Base-by-base conservation (phyloP, 2,113 vertebrate species). In the Xiphophorus hellerii region DNA sequence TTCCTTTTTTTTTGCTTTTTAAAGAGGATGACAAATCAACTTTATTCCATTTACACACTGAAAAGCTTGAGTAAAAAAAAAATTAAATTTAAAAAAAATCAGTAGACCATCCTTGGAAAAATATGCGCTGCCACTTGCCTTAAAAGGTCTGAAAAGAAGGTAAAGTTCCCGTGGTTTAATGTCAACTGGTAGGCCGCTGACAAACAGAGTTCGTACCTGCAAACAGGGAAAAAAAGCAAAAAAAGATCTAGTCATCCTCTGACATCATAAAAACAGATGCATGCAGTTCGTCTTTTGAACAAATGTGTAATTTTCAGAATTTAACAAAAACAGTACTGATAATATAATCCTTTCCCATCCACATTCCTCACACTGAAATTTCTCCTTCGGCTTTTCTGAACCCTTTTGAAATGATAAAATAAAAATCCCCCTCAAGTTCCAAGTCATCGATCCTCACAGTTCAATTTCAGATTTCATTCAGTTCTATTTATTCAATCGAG, bases 121-220 rank as follows among this genome's bases (percentile, higher is more conserved):
- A 39, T 22, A 28, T 28, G 17, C 15, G 0, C 10, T 12, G 48
- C 0, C 14, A 69, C 94, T 94, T 89, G 97, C 98, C 96, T 99
- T 98, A 87, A 98, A 99, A 0, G 98, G 97, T 93, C 98, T 95
- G 89, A 99, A 99, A 62, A 99, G 96, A 71, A 99, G 94, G 88
- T 99, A 99, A 44, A 99, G 96, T 82, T 99, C 98, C 90, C 98
- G 95, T 69, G 98, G 97, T 84, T 99, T 99, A 93, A 99, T 98
- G 75, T 99, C 98, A 77, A 98, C 96, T 8, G 98, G 98, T 69
- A 99, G 95, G 35, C 98, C 98, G 87, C 98, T 99, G 92, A 99
- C 97, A 83, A 99, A 99, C 72, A 99, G 94, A 0, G 97, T 99
- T 77, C 97, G 92, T 48, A 95, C 94, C 94, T 95, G 77, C 31